Percentiles rank a stretch among this genome's conserved stretches.
These are phyloP conservation scores for Corythucha ciliata DNA, from an alignment of 2,888 invertebrate genomes.

Conservation along the genomic window DNA sequence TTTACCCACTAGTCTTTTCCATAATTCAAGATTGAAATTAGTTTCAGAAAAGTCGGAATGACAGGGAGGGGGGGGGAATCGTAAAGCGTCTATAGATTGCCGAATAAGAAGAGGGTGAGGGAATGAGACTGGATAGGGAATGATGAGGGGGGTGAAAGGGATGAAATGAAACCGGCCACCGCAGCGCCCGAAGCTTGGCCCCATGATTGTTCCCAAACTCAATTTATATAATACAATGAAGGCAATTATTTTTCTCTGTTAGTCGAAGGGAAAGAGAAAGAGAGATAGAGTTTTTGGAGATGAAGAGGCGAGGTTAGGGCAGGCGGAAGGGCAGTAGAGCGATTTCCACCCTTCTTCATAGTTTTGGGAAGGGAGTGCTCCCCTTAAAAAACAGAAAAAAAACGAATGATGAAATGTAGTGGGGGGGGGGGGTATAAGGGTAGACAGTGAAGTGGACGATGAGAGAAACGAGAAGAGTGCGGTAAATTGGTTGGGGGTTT, in stretches of 20 bases:
- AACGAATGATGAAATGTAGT: no score
- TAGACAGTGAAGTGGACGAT: slow-evolving; percentile 2
- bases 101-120: background rate
- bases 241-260: slow-evolving; percentile 35
- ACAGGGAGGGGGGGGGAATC: background rate
- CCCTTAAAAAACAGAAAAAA: no score
- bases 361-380: no score
- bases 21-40: slow-evolving; percentile 32
- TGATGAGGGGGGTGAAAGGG: slow-evolving; percentile 8
- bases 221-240: slow-evolving; percentile 36
- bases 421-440: slow-evolving; percentile 9
- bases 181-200: slow-evolving; percentile 16
- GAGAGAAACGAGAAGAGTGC: slow-evolving; percentile 21
- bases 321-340: no score
- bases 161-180: slow-evolving; percentile 18
- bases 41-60: slow-evolving; percentile 20
- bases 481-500: slow-evolving; percentile 35
- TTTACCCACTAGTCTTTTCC: slow-evolving; percentile 3
- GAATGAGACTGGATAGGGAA: background rate
- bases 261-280: slow-evolving; percentile 10
- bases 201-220: slow-evolving; percentile 34
- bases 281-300: background rate
- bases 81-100: background rate
- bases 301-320: background rate
- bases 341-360: no score